Base-by-base conservation (phyloP, 2,797 vertebrate genomes). In the Anabas testudineus region DNA sequence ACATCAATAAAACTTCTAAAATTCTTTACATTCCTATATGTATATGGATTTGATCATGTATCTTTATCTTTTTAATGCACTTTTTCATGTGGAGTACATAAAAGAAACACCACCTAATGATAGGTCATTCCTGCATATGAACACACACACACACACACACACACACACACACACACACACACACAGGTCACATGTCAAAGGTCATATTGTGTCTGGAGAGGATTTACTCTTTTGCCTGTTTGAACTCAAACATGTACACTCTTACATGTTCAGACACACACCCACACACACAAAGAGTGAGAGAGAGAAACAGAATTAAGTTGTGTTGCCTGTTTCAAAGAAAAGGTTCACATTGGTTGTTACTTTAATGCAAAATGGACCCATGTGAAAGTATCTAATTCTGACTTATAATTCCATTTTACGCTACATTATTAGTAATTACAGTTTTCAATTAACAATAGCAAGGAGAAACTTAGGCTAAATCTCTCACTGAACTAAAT, bases 141-240 rank as follows among this genome's bases (percentile, higher is more conserved):
- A 59, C 53, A 51, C 62, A 60, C 30, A 39, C 48, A 37, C 54
- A 55, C 61, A 58, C 7, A 72, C 65, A 59, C 53, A 51, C 62
- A 59, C 32, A 39, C 49, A 37, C 54, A 55, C 64, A 59, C 61
- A 59, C 53, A 51, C 62, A 60, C 32, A 39, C 53, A 32, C 54
- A 55, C 61, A 59, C 7, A 72, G 78, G 83, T 87, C 85, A 83
- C 22, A 30, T 55, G 85, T 85, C 83, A 87, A 49, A 82, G 84
- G 88, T 89, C 81, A 76, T 86, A 82, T 85, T 89, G 81, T 83
- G 89, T 90, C 89, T 92, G 87, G 78, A 74, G 76, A 74, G 62
- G 85, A 80, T 87, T 87, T 77, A 76, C 48, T 62, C 47, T 79
- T 56, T 73, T 74, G 59, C 36, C 64, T 80, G 70, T 82, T 82